Base-by-base conservation (phyloP, 2,888 invertebrate species). In the Ferdinandea cuprea region DNA sequence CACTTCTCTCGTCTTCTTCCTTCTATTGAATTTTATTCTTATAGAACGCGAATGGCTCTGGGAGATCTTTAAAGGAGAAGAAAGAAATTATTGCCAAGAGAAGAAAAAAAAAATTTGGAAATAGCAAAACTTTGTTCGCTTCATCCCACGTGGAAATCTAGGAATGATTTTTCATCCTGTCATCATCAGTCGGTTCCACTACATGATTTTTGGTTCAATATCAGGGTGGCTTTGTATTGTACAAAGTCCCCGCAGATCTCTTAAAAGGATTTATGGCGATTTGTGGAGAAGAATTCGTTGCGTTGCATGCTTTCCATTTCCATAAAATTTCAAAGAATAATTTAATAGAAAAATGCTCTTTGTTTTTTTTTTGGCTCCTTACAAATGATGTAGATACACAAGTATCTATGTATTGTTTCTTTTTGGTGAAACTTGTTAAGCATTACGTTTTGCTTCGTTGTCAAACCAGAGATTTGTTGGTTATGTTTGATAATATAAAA, bases 141-240 rank as follows among this genome's bases (percentile, higher is more conserved):
- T 44, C 52, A 44, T 28, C 40, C 69, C 58, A 61, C 42, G 61
- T 52, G 50, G 30, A 61, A 61, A 44, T 42, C 40, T 59, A 21
- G 50, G 17, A 61, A 72, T 61, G 72, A 72, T 72, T 72, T 72
- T 52, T 61, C 72, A 73, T 65, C 30, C 65, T 73, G 63, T 73
- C 65, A 73, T 73, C 56, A 65, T 63, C 73, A 73, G 73, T 73
- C 48, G 40, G 73, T 73, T 65, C 37, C 37, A 56, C 63, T 37
- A 73, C 46, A 63, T 65, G 56, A 63, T 63, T 72, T 72, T 59
- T 52, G 40, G 72, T 52, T 61, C 71, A 52, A 71, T 71, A 71
- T 32, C 25, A 9, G 42, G 44, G 42, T 56, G 46, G 72, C 19
- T 37, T 56, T 48, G 25, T 65, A 56, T 63, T 56, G 37, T 44